Conservation (phyloP, 2,113 vertebrate genomes). For the Ellobius talpinus region DNA sequence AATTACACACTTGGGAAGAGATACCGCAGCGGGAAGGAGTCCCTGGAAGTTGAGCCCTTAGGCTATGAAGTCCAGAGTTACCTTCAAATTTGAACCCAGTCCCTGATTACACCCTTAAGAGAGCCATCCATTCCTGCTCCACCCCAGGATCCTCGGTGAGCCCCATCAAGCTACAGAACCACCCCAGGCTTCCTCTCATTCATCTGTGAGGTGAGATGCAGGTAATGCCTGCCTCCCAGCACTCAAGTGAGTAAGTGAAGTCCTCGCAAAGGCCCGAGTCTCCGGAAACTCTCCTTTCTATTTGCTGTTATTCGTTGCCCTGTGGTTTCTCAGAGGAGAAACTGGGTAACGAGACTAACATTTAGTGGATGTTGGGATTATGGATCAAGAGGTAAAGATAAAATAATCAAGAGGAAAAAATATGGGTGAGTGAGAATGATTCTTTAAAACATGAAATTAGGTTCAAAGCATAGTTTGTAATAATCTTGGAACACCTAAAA, state of each 20-base stretch:
- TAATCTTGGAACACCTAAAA: neutral
- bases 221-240: neutral
- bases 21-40: neutral
- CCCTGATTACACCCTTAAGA: neutral
- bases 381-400: neutral
- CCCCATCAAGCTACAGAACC: neutral
- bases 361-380: neutral
- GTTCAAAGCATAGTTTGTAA: neutral
- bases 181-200: neutral
- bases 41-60: neutral
- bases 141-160: neutral
- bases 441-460: neutral
- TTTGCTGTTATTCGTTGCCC: neutral
- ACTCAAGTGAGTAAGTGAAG: neutral
- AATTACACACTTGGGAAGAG: neutral
- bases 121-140: neutral
- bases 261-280: neutral
- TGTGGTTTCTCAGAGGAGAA: neutral
- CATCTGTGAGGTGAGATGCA: neutral
- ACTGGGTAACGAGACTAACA: neutral
- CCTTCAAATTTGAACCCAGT: neutral
- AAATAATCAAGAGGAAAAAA: neutral
- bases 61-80: neutral
- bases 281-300: neutral
- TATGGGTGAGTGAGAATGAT: neutral